Conservation (phyloP, 2,113 vertebrate species). For the Erinaceus europaeus region DNA sequence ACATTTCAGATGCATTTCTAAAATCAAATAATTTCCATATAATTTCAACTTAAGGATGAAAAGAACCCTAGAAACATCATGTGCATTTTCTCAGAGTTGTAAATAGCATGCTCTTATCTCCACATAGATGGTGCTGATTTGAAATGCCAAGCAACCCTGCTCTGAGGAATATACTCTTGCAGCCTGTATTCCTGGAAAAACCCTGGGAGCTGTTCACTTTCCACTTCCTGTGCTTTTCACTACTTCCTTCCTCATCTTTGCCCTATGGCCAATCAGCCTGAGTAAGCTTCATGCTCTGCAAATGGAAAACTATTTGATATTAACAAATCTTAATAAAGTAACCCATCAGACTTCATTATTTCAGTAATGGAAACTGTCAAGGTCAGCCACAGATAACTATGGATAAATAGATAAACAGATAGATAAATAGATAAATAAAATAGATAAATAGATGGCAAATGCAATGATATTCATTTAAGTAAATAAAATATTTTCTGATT, state of each 20-base stretch:
- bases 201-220: constrained; percentile 6
- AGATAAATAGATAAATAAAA: not conserved
- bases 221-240: not conserved
- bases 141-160: too few relatives aligned
- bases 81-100: too few relatives aligned
- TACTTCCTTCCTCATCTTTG: not conserved
- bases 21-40: too few relatives aligned
- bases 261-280: not conserved
- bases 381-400: constrained; percentile 44
- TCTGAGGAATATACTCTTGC: too few relatives aligned
- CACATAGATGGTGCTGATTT: too few relatives aligned
- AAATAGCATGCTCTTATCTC: too few relatives aligned
- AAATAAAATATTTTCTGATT: constrained; percentile 54
- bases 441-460: not conserved
- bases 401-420: constrained; percentile 20
- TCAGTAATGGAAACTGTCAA: constrained; percentile 15
- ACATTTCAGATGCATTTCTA: too few relatives aligned
- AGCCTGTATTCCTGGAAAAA: constrained; percentile 35
- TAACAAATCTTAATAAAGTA: constrained; percentile 41
- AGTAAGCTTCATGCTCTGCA: not conserved
- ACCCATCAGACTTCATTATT: constrained; percentile 46
- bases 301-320: not conserved
- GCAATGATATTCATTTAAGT: constrained; percentile 37
- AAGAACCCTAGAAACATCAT: too few relatives aligned
- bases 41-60: too few relatives aligned